These are phyloP conservation scores for Megalopta genalis DNA, from an alignment of 1,140 invertebrate species.

Conservation along the genomic window DNA sequence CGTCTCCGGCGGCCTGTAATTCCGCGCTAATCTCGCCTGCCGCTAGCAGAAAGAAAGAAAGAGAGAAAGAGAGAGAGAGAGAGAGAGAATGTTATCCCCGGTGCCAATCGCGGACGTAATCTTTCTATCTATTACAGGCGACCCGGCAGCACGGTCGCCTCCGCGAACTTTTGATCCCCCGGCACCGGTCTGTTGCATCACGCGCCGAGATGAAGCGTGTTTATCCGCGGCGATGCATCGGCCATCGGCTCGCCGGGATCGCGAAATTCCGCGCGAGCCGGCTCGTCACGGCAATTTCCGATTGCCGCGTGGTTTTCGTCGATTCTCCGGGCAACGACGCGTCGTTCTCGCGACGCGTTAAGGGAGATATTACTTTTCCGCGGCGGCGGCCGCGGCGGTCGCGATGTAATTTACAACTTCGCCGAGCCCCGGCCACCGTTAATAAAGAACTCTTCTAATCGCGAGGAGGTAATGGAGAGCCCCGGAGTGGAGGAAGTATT, in stretches of 20 bases:
- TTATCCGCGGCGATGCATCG: background rate
- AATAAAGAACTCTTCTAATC: too few species aligned
- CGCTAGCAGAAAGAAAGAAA: too few species aligned
- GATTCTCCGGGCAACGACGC: too few species aligned
- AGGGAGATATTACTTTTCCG: too few species aligned
- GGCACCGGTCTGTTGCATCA: slow-evolving; percentile 47
- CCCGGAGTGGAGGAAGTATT: background rate
- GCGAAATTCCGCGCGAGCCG: background rate
- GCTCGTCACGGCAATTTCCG: too few species aligned
- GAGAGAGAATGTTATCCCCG: slow-evolving; percentile 73
- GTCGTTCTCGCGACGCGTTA: too few species aligned
- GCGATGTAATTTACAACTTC: too few species aligned
- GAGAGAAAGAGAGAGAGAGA: too few species aligned
- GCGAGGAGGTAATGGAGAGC: too few species aligned
- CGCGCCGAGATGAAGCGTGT: slow-evolving; percentile 8
- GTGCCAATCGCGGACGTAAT: slow-evolving; percentile 74
- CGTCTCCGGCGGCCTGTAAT: slow-evolving; percentile 70
- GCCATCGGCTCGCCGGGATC: background rate
- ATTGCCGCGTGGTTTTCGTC: too few species aligned
- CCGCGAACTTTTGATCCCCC: slow-evolving; percentile 59
- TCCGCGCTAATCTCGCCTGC: slow-evolving; percentile 73
- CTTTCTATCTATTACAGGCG: slow-evolving; percentile 72
- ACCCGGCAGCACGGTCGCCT: slow-evolving; percentile 13
- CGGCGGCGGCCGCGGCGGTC: too few species aligned
- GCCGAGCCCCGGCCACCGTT: too few species aligned